These are phyloP conservation scores for Stenolophus ochropezus DNA, from an alignment of 2,888 invertebrate species.

Conservation along the genomic window DNA sequence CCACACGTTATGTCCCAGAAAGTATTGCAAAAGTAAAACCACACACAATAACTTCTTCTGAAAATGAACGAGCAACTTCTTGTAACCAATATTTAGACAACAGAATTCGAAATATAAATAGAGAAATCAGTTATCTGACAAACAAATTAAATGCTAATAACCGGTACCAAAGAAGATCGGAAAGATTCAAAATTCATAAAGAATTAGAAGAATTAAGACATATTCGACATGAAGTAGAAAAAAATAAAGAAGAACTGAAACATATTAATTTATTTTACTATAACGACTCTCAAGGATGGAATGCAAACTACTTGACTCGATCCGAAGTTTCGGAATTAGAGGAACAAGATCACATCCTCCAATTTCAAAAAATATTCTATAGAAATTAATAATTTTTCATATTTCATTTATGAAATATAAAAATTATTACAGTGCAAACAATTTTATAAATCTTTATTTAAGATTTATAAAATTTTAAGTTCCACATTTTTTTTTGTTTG, in stretches of 20 bases:
- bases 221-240: constrained; percentile 12
- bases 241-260: constrained; percentile 43
- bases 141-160: neutral
- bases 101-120: neutral
- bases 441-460: constrained; percentile 24
- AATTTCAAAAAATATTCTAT: constrained; percentile 44
- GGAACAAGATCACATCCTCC: constrained; percentile 44
- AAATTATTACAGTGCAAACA: neutral
- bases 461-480: neutral
- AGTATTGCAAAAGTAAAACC: constrained; percentile 1
- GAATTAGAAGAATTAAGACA: constrained; percentile 14
- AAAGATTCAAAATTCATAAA: constrained; percentile 6
- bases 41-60: neutral
- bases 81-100: constrained; percentile 5
- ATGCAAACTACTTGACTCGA: constrained; percentile 50
- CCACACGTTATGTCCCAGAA: constrained; percentile 41
- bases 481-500: neutral
- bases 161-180: neutral
- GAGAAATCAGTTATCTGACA: neutral
- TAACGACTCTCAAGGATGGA: constrained; percentile 1
- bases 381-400: neutral
- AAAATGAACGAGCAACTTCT: constrained; percentile 6
- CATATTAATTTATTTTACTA: constrained; percentile 49
- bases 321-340: constrained; percentile 23
- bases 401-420: neutral